phyloP scores from a whole-genome alignment of 2,113 vertebrate genomes.

The Oryzias melastigma region DNA sequence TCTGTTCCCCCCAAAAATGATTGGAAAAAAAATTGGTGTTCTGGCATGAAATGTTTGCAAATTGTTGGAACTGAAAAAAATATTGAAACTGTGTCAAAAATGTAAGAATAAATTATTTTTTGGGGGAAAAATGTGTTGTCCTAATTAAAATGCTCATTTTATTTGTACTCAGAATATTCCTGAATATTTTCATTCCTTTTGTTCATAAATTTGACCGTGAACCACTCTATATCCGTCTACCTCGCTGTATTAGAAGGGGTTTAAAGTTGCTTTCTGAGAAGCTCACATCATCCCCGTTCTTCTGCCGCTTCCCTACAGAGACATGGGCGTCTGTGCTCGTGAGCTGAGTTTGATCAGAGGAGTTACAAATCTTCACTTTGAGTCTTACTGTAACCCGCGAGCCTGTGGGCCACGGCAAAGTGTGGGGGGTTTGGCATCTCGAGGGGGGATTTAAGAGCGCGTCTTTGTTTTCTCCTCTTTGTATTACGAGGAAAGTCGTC shows the following conservation, averaged over 20 bases:
- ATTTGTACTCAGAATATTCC: neutral
- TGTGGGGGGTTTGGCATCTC: slow-evolving; percentile 58
- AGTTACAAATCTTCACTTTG: slow-evolving; percentile 74
- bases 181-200: neutral
- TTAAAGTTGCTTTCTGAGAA: slow-evolving; percentile 28
- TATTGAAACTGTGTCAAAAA: slow-evolving; percentile 29
- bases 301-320: slow-evolving; percentile 40
- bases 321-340: slow-evolving; percentile 59
- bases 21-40: slow-evolving; percentile 54
- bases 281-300: slow-evolving; percentile 42
- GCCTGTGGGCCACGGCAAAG: slow-evolving; percentile 38
- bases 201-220: slow-evolving; percentile 11
- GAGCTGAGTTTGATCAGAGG: slow-evolving; percentile 72
- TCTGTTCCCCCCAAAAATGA: slow-evolving; percentile 47
- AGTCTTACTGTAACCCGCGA: slow-evolving; percentile 73
- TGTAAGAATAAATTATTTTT: slow-evolving; percentile 47
- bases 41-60: slow-evolving; percentile 37
- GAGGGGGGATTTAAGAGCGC: slow-evolving; percentile 76
- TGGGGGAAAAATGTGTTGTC: slow-evolving; percentile 24
- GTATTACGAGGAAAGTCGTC: slow-evolving; percentile 70
- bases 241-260: slow-evolving; percentile 18
- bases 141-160: slow-evolving; percentile 22
- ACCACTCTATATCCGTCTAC: slow-evolving; percentile 4
- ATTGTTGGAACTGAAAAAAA: slow-evolving; percentile 17
- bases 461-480: slow-evolving; percentile 75